Conservation (phyloP, 2,113 vertebrate species). For the Ia io region DNA sequence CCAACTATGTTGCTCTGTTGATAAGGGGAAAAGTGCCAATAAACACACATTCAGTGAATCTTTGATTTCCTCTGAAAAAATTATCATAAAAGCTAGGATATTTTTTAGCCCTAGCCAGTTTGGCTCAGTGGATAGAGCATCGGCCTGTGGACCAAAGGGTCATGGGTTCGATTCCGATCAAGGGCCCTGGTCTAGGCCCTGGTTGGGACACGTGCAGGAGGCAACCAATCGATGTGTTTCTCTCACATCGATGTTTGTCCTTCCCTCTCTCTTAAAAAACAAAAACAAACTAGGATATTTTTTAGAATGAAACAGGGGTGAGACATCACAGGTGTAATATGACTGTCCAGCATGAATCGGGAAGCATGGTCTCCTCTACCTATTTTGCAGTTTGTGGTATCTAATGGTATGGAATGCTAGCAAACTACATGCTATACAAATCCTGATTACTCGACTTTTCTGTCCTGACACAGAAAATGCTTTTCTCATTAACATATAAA, state of each 20-base stretch:
- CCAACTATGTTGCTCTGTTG: not conserved
- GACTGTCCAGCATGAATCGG: not conserved
- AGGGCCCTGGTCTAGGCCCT: too few relatives aligned
- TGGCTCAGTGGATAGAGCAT: too few relatives aligned
- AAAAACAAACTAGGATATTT: not conserved
- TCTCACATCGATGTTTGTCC: too few relatives aligned
- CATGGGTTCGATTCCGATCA: too few relatives aligned
- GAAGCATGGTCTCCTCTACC: not conserved
- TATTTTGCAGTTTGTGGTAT: not conserved
- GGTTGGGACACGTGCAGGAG: too few relatives aligned
- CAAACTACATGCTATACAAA: not conserved
- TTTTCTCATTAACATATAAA: not conserved
- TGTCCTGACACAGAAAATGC: not conserved
- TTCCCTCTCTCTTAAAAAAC: too few relatives aligned
- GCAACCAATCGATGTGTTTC: too few relatives aligned
- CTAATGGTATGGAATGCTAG: not conserved
- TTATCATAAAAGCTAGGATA: not conserved
- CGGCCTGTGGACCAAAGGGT: too few relatives aligned
- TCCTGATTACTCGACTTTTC: not conserved
- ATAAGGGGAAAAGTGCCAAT: not conserved
- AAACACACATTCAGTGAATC: not conserved
- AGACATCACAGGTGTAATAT: not conserved
- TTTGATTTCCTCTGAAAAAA: conserved; percentile 14
- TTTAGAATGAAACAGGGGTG: not conserved
- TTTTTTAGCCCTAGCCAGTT: not conserved